These are phyloP conservation scores for Salminus brasiliensis DNA, from an alignment of 2,113 vertebrate species.

Conservation along the genomic window DNA sequence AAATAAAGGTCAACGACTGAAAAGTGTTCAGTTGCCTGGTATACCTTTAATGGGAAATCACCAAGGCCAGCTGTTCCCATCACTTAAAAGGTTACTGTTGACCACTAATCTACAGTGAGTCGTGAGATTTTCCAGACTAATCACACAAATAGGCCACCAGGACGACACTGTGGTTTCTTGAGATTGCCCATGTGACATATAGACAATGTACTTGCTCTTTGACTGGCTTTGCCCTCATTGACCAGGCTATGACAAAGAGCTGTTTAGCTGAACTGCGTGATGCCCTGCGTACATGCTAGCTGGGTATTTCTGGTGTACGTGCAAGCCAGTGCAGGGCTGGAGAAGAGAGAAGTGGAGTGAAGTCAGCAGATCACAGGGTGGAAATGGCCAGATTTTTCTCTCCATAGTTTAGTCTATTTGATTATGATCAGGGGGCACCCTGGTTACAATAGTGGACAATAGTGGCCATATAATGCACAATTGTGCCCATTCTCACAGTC, in stretches of 20 bases:
- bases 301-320: constrained; percentile 6
- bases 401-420: constrained; percentile 32
- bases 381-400: background rate
- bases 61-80: background rate
- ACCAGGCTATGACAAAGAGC: constrained; percentile 1
- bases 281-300: background rate
- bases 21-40: background rate
- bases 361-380: constrained; percentile 1
- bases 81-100: constrained; percentile 11
- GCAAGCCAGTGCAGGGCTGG: background rate
- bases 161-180: background rate
- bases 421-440: constrained; percentile 35
- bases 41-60: background rate
- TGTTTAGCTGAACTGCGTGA: background rate
- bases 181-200: background rate
- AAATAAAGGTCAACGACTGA: background rate
- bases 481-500: constrained; percentile 28
- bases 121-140: background rate
- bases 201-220: background rate
- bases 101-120: constrained; percentile 14
- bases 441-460: constrained; percentile 29
- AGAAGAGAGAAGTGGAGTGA: background rate
- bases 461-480: constrained; percentile 14
- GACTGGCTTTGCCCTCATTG: background rate
- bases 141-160: background rate